Evolutionary conservation across 2,888 invertebrate species (phyloP), one percentile per base, ranked within the genome.

Genomic region (Clusia tigrina): DNA sequence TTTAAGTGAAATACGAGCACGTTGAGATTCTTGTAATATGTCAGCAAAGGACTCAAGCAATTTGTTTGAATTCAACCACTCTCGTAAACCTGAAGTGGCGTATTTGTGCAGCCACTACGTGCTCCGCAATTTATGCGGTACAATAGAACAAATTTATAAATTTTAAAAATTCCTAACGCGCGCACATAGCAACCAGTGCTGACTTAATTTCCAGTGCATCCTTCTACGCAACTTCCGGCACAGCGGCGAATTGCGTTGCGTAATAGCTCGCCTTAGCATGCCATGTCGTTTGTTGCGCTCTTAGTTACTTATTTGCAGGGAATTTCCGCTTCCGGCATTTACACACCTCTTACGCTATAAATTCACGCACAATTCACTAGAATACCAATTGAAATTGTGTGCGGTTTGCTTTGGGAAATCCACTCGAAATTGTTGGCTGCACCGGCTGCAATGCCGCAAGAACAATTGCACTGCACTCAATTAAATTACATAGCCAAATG

Each of bases 401-500:
- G 10, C 42, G 42, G 42, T 42, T n/a, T 42, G 42, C n/a, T 42
- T 32, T 32, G 32, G 42, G 32, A 32, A 32, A 32, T 32, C 6
- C 32, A n/a, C n/a, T n/a, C n/a, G n/a, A n/a, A 32, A 32, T 32
- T 32, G 6, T 12, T 32, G 32, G 32, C 12, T 32, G 32, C 6
- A 32, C 6, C 32, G 12, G 32, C n/a, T 58, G 37, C 59, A 65
- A 63, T 64, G 69, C 67, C 68, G 71, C 69, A 62, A 66, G 65
- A 65, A 24, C 23, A 68, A 70, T 74, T 71, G 69, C 71, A 71
- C 66, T 71, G 68, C 76, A 72, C 74, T 73, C 74, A 74, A 72
- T 74, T 73, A 71, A 74, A 74, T 76, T 74, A 74, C 70, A 65
- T 48, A 65, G 65, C 65, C 71, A 62, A 76, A 74, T 26, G n/a